A percentile compares a stretch with the other conserved stretches of the same genome.
Conservation (phyloP, 2,113 vertebrate genomes). For the Pholis gunnellus region DNA sequence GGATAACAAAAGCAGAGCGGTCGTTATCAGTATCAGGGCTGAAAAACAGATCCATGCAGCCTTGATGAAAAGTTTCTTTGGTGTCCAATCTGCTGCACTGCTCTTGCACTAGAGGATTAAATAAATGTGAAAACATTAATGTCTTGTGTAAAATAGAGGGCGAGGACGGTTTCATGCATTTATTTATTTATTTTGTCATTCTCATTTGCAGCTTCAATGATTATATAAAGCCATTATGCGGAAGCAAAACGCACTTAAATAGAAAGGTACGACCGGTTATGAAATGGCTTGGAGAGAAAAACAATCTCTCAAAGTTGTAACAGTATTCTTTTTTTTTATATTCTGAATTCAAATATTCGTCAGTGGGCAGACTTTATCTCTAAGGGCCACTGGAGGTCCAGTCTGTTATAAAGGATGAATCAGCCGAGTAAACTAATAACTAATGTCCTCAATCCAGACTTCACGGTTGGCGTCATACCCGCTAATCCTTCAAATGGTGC, state of each 20-base stretch:
- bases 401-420: constrained; percentile 61
- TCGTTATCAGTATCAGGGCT: not conserved
- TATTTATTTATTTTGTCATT: constrained; percentile 44
- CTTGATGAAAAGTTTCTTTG: constrained; percentile 40
- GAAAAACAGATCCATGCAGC: not conserved
- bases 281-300: constrained; percentile 30
- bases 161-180: constrained; percentile 18
- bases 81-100: not conserved
- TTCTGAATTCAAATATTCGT: constrained; percentile 33
- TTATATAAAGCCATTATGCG: constrained; percentile 62
- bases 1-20: not conserved
- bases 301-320: constrained; percentile 26
- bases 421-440: constrained; percentile 68
- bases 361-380: constrained; percentile 49
- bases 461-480: constrained; percentile 57
- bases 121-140: constrained; percentile 25
- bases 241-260: constrained; percentile 43
- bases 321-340: constrained; percentile 17
- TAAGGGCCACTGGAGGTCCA: constrained; percentile 37
- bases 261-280: constrained; percentile 17
- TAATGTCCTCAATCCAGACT: constrained; percentile 60
- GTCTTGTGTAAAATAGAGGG: constrained; percentile 3
- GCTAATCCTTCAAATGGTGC: constrained; percentile 73
- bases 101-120: constrained; percentile 25
- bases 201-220: constrained; percentile 45